phyloP scores from a whole-genome alignment of 2,797 vertebrate species.

The Phataginus tricuspis region DNA sequence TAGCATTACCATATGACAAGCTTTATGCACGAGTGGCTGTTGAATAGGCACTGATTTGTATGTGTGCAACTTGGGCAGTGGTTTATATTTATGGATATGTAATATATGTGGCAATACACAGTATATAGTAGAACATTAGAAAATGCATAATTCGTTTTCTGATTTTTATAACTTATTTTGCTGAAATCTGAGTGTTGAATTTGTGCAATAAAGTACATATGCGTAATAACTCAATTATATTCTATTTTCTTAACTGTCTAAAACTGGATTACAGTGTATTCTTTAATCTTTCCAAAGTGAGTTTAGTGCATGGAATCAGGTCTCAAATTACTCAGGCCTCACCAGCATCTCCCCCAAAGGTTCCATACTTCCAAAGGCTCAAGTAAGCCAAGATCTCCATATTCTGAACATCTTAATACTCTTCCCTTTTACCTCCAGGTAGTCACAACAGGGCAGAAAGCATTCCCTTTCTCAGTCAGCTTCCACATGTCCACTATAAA shows the following conservation, averaged over 20 bases:
- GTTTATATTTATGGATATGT: not conserved
- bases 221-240: not conserved
- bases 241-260: not conserved
- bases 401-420: not conserved
- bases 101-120: not conserved
- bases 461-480: not conserved
- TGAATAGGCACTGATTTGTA: not conserved
- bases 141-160: not conserved
- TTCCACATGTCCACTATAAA: not conserved
- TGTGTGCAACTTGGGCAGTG: not conserved
- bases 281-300: not conserved
- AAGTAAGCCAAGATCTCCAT: not conserved
- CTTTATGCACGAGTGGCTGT: not conserved
- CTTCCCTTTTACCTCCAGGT: not conserved
- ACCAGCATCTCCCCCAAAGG: accelerated
- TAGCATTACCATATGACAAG: not conserved
- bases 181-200: not conserved
- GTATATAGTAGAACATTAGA: not conserved
- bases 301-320: not conserved
- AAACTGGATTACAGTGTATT: not conserved
- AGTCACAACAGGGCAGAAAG: not conserved
- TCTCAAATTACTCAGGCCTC: not conserved
- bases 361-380: accelerated
- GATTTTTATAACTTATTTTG: not conserved
- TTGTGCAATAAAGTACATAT: not conserved